Conservation (phyloP, 2,888 invertebrate genomes). For the Philhelius pedissequus region DNA sequence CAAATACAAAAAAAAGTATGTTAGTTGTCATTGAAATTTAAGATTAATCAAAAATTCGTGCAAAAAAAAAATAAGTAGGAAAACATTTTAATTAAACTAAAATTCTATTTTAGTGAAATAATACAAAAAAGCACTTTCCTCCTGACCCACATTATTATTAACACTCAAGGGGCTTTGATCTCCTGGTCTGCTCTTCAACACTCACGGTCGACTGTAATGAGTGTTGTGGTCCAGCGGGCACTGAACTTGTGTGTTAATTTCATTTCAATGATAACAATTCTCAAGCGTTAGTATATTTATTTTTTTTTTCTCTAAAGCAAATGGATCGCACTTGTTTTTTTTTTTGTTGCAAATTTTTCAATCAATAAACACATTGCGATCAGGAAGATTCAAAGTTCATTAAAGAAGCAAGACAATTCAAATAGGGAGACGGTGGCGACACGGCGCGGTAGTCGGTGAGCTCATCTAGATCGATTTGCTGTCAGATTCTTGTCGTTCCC, state of each 20-base stretch:
- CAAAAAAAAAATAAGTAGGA: conserved; percentile 6
- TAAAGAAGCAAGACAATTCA: not conserved
- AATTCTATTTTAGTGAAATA: not conserved
- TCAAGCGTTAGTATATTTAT: conserved; percentile 20
- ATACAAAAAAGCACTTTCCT: not conserved
- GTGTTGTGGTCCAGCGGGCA: conserved; percentile 19
- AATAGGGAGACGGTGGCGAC: not conserved
- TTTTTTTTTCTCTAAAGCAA: not conserved
- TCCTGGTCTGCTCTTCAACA: not conserved
- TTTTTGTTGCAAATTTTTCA: not conserved
- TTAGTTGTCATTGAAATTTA: conserved; percentile 7
- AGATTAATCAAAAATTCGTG: not conserved
- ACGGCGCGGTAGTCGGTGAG: not conserved
- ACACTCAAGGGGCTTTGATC: not conserved
- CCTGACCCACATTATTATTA: conserved; percentile 14
- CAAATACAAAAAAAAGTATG: not conserved
- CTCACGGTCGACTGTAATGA: conserved; percentile 3
- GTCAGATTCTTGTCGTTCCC: conserved; percentile 14
- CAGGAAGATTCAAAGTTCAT: conserved; percentile 26
- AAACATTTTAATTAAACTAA: conserved; percentile 6
- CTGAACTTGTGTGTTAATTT: conserved; percentile 59
- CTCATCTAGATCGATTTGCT: conserved; percentile 19
- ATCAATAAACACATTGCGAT: conserved; percentile 23
- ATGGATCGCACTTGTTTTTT: conserved; percentile 1
- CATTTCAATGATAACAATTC: conserved; percentile 42